A percentile compares a stretch with the other conserved stretches of the same genome.
Conservation (phyloP, 2,113 vertebrate species). For the Steatornis caripensis region DNA sequence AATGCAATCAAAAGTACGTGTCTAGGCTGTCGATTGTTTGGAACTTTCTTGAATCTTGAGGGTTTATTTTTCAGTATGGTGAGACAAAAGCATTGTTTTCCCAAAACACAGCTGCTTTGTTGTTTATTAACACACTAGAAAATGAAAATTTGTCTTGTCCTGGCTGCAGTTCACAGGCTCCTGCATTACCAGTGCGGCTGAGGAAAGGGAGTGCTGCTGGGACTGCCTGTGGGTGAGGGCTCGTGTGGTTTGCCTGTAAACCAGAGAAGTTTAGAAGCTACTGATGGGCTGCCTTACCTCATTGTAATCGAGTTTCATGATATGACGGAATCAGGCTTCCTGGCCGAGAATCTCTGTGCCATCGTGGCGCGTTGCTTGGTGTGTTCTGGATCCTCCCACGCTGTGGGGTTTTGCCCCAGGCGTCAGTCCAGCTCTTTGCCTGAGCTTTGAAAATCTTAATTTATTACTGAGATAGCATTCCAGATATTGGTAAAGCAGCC, state of each 20-base stretch:
- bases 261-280: background rate
- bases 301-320: background rate
- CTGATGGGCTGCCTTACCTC: background rate
- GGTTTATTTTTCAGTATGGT: background rate
- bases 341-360: background rate
- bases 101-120: background rate
- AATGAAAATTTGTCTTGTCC: background rate
- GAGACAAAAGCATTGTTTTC: background rate
- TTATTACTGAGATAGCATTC: background rate
- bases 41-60: background rate
- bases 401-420: rapidly evolving
- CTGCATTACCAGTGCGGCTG: rapidly evolving
- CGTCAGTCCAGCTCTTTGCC: background rate
- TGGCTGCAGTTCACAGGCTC: background rate
- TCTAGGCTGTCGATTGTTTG: background rate
- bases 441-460: background rate
- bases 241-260: background rate
- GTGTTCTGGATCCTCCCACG: background rate
- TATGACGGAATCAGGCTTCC: background rate
- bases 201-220: background rate
- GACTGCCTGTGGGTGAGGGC: background rate
- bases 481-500: background rate
- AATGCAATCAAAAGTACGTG: rapidly evolving
- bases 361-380: rapidly evolving
- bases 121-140: background rate